Base-by-base conservation (phyloP, 2,797 vertebrate genomes). In the Xyrichtys novacula region DNA sequence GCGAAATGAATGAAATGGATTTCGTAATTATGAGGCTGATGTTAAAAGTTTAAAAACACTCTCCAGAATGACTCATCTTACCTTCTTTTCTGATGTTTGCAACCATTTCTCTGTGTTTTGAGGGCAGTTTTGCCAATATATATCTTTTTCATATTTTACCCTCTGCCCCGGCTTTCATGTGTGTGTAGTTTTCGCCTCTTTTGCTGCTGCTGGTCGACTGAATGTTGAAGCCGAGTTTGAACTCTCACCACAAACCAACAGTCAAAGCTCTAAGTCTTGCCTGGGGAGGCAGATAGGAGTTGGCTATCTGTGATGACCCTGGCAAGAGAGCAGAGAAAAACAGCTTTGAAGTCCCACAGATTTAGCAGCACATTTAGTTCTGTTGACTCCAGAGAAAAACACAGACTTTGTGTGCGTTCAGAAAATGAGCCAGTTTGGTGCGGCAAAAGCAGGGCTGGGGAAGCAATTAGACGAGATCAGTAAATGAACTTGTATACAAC, bases 101-200 rank as follows among this genome's bases (percentile, higher is more conserved):
- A 89, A 91, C 91, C 89, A 91, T 94, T 94, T 93, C 91, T 91
- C 73, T 92, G 87, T 71, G 84, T 83, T 93, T 94, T 95, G 34
- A 92, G 89, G 59, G 92, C 89, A 53, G 92, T 94, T 95, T 94
- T 94, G 76, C 92, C 93, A 83, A 94, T 92, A 86, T 94, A 94
- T 90, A 94, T 92, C 86, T 94, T 94, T 94, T 94, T 94, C 93
- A 95, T 94, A 89, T 85, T 93, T 93, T 85, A 89, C 78, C 68
- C 80, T 88, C 77, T 88, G 86, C 81, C 74, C 76, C 36, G 17
- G 62, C 85, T 81, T 74, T 74, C 88, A 80, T 89, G 81, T 85
- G 87, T 84, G 77, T 86, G 40, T 78, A 71, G 69, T 31, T 82
- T 81, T 48, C 76, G 79, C 79, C 64, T 81, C 64, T 66, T 63